Base-by-base conservation (phyloP, 1,140 invertebrate species). In the Adoxophyes honmai region DNA sequence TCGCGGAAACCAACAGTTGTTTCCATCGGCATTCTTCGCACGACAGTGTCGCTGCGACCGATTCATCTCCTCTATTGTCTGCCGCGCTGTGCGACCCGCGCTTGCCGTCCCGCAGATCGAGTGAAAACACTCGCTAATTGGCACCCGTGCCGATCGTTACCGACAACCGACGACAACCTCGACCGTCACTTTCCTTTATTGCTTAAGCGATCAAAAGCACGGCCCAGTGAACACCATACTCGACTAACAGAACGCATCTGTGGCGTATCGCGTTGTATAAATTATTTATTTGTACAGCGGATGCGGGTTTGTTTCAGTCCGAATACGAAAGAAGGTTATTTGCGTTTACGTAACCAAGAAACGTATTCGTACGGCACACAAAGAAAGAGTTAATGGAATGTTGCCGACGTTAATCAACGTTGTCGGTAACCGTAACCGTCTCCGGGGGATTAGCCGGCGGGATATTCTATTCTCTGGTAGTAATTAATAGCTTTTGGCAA, bases 401-500 rank as follows among this genome's bases (percentile, higher is more conserved):
- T 63, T 66, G 68, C 75, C 64, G 63, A 73, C 81, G 86, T 88
- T 86, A 85, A 88, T 88, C 82, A 88, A 71, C 75, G 82, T 81
- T 85, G 81, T 77, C 82, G 73, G 80, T 84, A 84, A 87, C 77
- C 77, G 81, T 78, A 81, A 73, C 78, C 77, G 68, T 85, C 82
- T 83, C 78, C 68, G 75, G 77, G 78, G 82, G 78, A 81, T 83
- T 78, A 79, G 75, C 75, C 75, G 80, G 55, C 66, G 71, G 80
- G 82, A 83, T 86, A 85, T 86, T 88, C 83, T 86, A 85, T 88
- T 86, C 83, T 81, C 72, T 66, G 75, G 64, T 59, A 53, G 80
- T 86, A 88, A 88, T 88, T 88, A 88, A 88, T 88, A 81, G 85
- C 82, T 86, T 88, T 88, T 86, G 85, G 85, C 82, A 88, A 86